Percentiles rank a stretch among this genome's conserved stretches.
phyloP scores from a whole-genome alignment of 1,140 invertebrate genomes.

The Apolygus lucorum region DNA sequence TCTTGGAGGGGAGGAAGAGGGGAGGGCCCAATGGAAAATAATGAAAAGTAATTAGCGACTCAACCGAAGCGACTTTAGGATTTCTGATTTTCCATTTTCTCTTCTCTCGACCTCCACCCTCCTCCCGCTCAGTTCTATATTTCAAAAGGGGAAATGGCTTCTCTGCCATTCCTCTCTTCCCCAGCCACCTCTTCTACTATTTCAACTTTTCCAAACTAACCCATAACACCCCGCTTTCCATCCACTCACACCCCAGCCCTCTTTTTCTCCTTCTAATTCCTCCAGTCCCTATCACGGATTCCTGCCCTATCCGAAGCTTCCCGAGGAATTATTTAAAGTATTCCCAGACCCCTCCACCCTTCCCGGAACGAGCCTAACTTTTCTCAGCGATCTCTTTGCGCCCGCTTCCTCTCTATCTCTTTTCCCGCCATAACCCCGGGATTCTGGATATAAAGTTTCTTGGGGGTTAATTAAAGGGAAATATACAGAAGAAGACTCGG shows the following conservation, averaged over 20 bases:
- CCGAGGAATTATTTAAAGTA: slow-evolving; percentile 9
- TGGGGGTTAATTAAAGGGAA: slow-evolving; percentile 15
- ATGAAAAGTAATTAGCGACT: slow-evolving; percentile 13
- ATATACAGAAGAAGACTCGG: slow-evolving; percentile 6
- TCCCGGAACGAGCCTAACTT: background rate
- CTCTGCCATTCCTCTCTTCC: background rate
- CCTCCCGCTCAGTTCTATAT: slow-evolving; percentile 6
- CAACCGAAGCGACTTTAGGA: slow-evolving; percentile 13
- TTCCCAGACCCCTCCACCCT: background rate
- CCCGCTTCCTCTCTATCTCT: background rate
- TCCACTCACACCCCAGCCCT: background rate
- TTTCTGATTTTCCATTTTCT: slow-evolving; percentile 14
- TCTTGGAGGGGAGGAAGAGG: background rate
- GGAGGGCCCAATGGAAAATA: slow-evolving; percentile 8
- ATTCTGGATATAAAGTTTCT: slow-evolving; percentile 14
- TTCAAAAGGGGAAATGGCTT: slow-evolving; percentile 16
- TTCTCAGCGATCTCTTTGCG: slow-evolving; percentile 12
- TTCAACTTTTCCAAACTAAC: slow-evolving; percentile 14
- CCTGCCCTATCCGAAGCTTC: background rate
- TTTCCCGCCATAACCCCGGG: background rate
- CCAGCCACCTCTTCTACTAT: background rate
- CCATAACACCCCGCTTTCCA: background rate
- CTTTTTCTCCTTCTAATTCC: background rate
- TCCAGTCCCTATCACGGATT: background rate
- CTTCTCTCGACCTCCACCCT: background rate